Base-by-base conservation (phyloP, 2,113 vertebrate genomes). In the Panthera uncia region DNA sequence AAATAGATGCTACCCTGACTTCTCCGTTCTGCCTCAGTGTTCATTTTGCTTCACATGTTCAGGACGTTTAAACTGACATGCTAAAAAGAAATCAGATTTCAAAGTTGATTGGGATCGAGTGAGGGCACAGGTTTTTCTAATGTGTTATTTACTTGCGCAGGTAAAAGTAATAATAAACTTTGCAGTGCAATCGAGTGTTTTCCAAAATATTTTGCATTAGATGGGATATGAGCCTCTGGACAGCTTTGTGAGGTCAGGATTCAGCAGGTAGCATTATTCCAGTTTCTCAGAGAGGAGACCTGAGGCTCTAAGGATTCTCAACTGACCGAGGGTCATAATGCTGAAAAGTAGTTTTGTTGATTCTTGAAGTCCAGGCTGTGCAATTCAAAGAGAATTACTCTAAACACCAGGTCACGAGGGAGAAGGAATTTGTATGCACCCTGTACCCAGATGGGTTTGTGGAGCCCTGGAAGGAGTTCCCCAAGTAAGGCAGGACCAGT, bases 1-100 rank as follows among this genome's bases (percentile, higher is more conserved):
- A 29, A 19, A 4, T 12, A 3, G 25, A 16, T 16, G 0, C 14
- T 19, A 0, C 21, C 6, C 3, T 21, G 52, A 29, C 63, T 78
- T 90, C 38, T 45, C 3, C 1, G 21, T 55, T 45, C 48, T 52
- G 66, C 13, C 33, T 71, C 61, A 18, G 0, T 33, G 15, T 16
- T 79, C 38, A 19, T 5, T 5, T 18, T 52, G 45, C 29, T 89
- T 79, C 71, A 31, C 52, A 12, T 1, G 12, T n/a, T 65, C n/a
- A 45, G 48, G 29, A 18, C 61, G 88, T 83, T 92, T 69, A 71
- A 65, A 78, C 7, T 29, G 36, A 16, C 27, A 7, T 65, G 12
- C 55, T 84, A 23, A 48, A 41, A 81, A 48, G 5, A 84, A 87
- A 68, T 33, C 31, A n/a, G 45, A 14, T 23, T 68, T 91, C 69